Base-by-base conservation (phyloP, 2,888 invertebrate species). In the Ormyrus rosae region DNA sequence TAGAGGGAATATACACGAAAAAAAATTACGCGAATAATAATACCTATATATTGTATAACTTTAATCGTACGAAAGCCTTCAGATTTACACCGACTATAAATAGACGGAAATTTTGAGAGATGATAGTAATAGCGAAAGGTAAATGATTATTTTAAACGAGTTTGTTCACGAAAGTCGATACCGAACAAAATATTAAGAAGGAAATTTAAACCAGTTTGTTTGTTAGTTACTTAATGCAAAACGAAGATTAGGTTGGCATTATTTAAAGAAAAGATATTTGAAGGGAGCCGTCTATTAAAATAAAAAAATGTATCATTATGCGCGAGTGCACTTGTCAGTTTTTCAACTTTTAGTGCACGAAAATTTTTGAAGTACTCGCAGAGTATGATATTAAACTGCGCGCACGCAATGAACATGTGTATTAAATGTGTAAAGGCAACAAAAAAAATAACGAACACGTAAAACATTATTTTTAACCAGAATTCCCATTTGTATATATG, bases 11-110 rank as follows among this genome's bases (percentile, higher is more conserved):
- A 65, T 78, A 63, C 77, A 82, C 76, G 78, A 65, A 81, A 80
- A 73, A 75, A 80, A 76, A 77, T 63, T 53, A 60, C 71, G 70
- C 64, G 64, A 82, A 73, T 55, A 63, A 34, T 34, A 48, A 69
- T 64, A 79, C 46, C 34, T 64, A 10, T 50, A 70, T 61, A 80
- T 65, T 78, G 34, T 13, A 55, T 65, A 65, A 69, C 9, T 60
- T 60, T 71, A 56, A 65, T 74, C 51, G 83, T 70, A 83, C 81
- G 81, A 64, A 82, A 84, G 83, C 83, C 83, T 84, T 84, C 81
- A 81, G 72, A 82, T 79, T 67, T 70, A 69, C 63, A 81, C 71
- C 72, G 78, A 78, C 53, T 45, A 34, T 34, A 34, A 34, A 34
- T 34, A 34, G 64, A 67, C 56, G 56, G 56, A 76, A 70, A 50